Percentiles rank a stretch among this genome's conserved stretches.
Evolutionary conservation across 2,797 vertebrate species (phyloP).

Genomic region (Huso huso): DNA sequence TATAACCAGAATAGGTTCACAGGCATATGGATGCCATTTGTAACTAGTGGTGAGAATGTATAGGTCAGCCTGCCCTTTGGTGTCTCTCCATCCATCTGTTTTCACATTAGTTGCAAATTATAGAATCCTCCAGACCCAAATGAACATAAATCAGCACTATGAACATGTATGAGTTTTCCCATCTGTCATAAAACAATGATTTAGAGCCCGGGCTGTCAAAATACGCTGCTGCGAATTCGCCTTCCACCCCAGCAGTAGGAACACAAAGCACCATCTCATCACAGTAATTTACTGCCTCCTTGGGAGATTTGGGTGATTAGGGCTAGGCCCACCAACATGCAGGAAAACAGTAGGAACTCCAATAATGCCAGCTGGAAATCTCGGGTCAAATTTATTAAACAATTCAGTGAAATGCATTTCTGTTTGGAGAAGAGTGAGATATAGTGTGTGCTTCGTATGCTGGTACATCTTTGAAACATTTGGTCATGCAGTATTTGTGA

Average conservation of each 20-base stretch:
- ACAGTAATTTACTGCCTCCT: constrained; percentile 95
- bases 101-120: constrained; percentile 94
- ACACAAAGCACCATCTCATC: constrained; percentile 95
- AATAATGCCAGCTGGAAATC: constrained; percentile 91
- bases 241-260: constrained; percentile 78
- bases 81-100: constrained; percentile 98
- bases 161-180: constrained; percentile 90
- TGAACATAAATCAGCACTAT: constrained; percentile 91
- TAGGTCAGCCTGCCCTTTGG: constrained; percentile 75
- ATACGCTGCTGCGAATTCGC: constrained; percentile 77
- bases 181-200: constrained; percentile 99
- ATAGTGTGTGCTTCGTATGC: constrained; percentile 65
- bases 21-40: constrained; percentile 97
- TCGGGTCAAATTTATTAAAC: constrained; percentile 86
- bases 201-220: constrained; percentile 95
- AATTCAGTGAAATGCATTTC: constrained; percentile 62
- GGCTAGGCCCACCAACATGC: constrained; percentile 94
- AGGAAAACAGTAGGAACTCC: constrained; percentile 98
- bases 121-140: constrained; percentile 93
- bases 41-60: constrained; percentile 66
- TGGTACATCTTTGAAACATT: constrained; percentile 55
- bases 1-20: constrained; percentile 56
- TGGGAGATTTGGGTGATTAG: constrained; percentile 93
- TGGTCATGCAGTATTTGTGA: constrained; percentile 64
- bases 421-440: constrained; percentile 70